These are phyloP conservation scores for Spheniscus mendiculus DNA, from an alignment of 2,113 vertebrate species.

Conservation along the genomic window DNA sequence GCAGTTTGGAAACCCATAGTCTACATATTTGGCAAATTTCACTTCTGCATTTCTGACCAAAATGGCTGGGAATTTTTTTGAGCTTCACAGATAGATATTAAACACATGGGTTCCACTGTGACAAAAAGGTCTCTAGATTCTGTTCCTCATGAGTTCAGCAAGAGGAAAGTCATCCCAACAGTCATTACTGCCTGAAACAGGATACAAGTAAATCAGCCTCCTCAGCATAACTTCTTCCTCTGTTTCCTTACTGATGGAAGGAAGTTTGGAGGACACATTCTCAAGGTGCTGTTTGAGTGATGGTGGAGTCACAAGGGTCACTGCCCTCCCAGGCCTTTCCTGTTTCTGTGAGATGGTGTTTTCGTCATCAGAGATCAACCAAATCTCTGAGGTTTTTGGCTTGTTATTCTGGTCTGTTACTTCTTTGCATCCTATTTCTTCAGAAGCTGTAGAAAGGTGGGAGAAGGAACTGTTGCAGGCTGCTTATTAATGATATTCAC, in stretches of 20 bases:
- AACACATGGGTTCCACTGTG: not conserved
- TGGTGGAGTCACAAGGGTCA: not conserved
- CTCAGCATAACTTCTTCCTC: not conserved
- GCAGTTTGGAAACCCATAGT: not conserved
- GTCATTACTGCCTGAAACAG: not conserved
- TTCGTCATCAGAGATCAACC: not conserved
- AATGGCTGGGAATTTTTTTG: not conserved
- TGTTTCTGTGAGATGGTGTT: not conserved
- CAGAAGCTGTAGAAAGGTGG: not conserved
- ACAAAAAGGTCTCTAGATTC: not conserved
- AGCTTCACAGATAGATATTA: not conserved
- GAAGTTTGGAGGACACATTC: not conserved
- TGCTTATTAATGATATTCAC: not conserved
- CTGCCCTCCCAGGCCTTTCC: not conserved
- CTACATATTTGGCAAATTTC: not conserved
- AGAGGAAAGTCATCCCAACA: not conserved
- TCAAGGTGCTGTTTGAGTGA: not conserved
- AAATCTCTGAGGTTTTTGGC: not conserved
- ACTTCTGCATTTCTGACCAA: not conserved
- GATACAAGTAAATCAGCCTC: not conserved
- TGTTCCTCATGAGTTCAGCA: not conserved
- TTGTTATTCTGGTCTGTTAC: not conserved
- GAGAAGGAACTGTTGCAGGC: not conserved
- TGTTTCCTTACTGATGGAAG: not conserved
- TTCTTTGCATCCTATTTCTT: not conserved